phyloP scores from a whole-genome alignment of 1,140 invertebrate species.

The Drosophila pallidifrons region DNA sequence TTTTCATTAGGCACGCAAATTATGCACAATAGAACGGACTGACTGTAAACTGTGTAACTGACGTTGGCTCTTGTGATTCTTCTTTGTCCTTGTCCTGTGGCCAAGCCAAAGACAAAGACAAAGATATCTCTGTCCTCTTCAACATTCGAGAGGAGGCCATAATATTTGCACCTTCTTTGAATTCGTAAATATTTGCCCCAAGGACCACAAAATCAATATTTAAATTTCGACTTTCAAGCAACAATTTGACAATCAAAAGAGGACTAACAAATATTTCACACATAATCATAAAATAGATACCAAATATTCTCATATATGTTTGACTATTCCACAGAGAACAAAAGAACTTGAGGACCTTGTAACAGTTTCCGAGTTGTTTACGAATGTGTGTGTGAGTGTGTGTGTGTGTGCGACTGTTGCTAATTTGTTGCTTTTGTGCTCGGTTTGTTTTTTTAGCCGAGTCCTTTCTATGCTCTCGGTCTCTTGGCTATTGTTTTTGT shows the following conservation, averaged over 20 bases:
- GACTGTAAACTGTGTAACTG: constrained; percentile 27
- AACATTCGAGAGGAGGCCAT: constrained; percentile 7
- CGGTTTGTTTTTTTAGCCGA: constrained; percentile 48
- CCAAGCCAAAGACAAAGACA: constrained; percentile 28
- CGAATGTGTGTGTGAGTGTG: neutral
- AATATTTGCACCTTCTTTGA: constrained; percentile 62
- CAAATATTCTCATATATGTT: neutral
- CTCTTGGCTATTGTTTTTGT: constrained; percentile 38
- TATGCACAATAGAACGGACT: constrained; percentile 52
- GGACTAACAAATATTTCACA: neutral
- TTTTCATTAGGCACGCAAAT: constrained; percentile 69
- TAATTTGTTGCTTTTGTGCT: constrained; percentile 69
- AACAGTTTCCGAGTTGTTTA: constrained; percentile 55
- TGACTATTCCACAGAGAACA: constrained; percentile 51
- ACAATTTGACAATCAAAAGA: constrained; percentile 25
- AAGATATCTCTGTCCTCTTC: constrained; percentile 31
- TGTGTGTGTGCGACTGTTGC: constrained; percentile 56
- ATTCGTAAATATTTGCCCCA: constrained; percentile 55
- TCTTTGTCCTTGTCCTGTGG: neutral
- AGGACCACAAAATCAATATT: constrained; percentile 68
- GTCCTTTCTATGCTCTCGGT: constrained; percentile 19
- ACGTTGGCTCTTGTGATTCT: constrained; percentile 7
- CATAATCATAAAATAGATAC: constrained; percentile 12
- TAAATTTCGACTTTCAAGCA: constrained; percentile 58
- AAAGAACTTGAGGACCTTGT: constrained; percentile 72